Evolutionary conservation across 2,113 vertebrate genomes (phyloP).

Genomic region (Taurulus bubalis): DNA sequence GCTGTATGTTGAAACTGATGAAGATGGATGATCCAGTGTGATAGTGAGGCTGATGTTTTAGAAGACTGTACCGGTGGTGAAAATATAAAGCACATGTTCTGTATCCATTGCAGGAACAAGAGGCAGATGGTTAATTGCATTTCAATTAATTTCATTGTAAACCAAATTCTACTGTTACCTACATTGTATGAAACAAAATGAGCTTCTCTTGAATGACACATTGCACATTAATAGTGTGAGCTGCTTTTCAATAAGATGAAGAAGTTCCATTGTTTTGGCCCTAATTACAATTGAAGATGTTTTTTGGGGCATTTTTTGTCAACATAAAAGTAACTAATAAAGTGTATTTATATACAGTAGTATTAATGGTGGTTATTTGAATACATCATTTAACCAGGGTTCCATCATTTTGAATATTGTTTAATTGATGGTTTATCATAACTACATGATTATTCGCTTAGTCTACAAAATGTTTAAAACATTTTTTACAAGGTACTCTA

Average conservation of each 20-base stretch:
- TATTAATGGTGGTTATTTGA: background rate
- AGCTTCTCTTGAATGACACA: background rate
- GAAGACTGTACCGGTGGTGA: constrained; percentile 24
- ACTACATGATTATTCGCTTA: background rate
- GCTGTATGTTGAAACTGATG: constrained; percentile 43
- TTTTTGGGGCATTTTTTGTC: background rate
- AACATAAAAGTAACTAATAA: background rate
- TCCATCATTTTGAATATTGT: background rate
- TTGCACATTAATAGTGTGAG: background rate
- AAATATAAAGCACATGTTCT: constrained; percentile 37
- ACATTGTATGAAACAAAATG: background rate
- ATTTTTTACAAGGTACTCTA: background rate
- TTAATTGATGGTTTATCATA: background rate
- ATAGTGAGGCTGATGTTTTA: constrained; percentile 31
- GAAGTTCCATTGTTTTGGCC: background rate
- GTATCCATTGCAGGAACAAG: background rate
- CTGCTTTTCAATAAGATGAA: background rate
- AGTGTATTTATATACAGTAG: background rate
- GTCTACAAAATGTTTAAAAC: background rate
- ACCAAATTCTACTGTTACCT: background rate
- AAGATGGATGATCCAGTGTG: constrained; percentile 63
- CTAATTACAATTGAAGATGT: background rate
- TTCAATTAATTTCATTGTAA: background rate
- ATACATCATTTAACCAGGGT: background rate
- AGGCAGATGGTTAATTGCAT: constrained; percentile 35